Evolutionary conservation across 2,113 vertebrate species (phyloP).

Genomic region (Leucopsar rothschildi): DNA sequence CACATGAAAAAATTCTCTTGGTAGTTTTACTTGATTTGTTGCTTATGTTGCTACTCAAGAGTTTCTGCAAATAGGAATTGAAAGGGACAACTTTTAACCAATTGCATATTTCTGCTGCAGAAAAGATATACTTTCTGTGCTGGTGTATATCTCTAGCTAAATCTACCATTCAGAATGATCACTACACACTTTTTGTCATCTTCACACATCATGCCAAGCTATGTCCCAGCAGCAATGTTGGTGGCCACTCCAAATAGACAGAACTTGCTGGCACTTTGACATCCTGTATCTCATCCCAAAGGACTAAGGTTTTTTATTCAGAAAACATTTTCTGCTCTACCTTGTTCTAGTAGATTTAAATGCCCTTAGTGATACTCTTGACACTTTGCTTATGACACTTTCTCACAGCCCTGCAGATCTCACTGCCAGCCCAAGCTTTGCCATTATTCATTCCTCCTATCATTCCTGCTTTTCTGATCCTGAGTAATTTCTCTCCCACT

Average conservation of each 20-base stretch:
- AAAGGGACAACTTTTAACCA: background rate
- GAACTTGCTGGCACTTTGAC: background rate
- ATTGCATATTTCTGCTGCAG: background rate
- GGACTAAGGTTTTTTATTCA: background rate
- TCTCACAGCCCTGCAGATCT: background rate
- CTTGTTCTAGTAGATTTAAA: background rate
- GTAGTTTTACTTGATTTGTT: background rate
- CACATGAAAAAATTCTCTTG: background rate
- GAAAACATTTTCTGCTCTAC: background rate
- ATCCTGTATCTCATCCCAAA: background rate
- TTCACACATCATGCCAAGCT: background rate
- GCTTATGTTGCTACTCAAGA: background rate
- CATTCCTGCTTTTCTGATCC: background rate
- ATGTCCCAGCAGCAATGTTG: background rate
- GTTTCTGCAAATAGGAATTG: background rate
- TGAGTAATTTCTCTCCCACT: background rate
- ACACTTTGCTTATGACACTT: background rate
- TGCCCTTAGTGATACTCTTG: background rate
- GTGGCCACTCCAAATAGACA: background rate
- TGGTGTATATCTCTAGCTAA: background rate
- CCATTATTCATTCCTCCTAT: background rate
- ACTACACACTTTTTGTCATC: background rate
- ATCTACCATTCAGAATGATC: background rate
- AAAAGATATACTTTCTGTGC: background rate
- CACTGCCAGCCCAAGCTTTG: background rate